phyloP scores from a whole-genome alignment of 2,113 vertebrate species.

The Dascyllus trimaculatus region DNA sequence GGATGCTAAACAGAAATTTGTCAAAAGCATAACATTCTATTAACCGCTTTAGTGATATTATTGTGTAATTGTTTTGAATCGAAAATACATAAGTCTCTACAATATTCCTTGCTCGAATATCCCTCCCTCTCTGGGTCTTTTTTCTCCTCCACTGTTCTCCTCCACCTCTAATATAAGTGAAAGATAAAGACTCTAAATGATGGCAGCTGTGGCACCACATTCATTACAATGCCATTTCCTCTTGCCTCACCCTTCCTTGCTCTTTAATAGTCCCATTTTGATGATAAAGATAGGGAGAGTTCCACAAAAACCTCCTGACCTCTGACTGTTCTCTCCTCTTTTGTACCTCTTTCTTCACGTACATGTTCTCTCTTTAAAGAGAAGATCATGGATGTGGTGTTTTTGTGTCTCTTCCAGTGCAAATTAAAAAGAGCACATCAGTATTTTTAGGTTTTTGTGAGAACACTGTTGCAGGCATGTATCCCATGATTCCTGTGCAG shows the following conservation, averaged over 20 bases:
- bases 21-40: slow-evolving; percentile 8
- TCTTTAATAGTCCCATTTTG: slow-evolving; percentile 64
- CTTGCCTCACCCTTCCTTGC: slow-evolving; percentile 31
- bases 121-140: neutral
- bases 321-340: neutral
- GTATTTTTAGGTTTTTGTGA: slow-evolving; percentile 34
- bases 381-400: neutral
- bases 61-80: slow-evolving; percentile 23
- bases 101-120: neutral
- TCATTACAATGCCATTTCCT: slow-evolving; percentile 59
- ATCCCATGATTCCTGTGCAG: slow-evolving; percentile 26
- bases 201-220: slow-evolving; percentile 66
- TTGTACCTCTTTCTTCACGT: neutral
- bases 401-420: slow-evolving; percentile 4
- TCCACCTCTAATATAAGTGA: slow-evolving; percentile 69
- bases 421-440: neutral
- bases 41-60: slow-evolving; percentile 20
- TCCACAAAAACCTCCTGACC: slow-evolving; percentile 45
- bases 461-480: slow-evolving; percentile 18
- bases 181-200: slow-evolving; percentile 73
- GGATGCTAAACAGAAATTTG: slow-evolving; percentile 5
- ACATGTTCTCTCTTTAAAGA: neutral
- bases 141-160: slow-evolving; percentile 28
- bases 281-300: slow-evolving; percentile 61
- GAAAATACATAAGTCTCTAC: slow-evolving; percentile 10